Percentiles rank a stretch among this genome's conserved stretches.
These are phyloP conservation scores for Sciurus niger DNA, from an alignment of 2,113 vertebrate genomes.

Conservation along the genomic window DNA sequence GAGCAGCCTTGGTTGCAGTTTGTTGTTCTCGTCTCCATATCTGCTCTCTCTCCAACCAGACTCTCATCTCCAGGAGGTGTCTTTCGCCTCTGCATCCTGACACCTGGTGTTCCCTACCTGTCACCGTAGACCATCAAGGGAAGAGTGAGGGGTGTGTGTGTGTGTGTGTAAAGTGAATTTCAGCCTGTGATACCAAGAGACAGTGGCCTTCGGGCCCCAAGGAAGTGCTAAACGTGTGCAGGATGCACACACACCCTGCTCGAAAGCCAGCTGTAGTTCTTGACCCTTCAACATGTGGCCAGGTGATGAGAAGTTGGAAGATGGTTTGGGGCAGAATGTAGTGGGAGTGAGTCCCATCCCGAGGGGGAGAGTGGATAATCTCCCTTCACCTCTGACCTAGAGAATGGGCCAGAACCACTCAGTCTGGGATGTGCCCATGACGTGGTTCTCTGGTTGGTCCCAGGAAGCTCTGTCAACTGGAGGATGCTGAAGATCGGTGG, in stretches of 20 bases:
- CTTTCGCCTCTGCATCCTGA: background rate
- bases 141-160: too few relatives aligned
- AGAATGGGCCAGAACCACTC: background rate
- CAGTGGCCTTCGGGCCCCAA: background rate
- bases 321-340: background rate
- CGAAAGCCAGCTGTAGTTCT: too few relatives aligned
- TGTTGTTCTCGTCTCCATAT: background rate
- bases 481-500: background rate
- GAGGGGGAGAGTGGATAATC: rapidly evolving
- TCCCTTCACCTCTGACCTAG: background rate
- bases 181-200: background rate
- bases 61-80: too few relatives aligned
- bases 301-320: background rate
- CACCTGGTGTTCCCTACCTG: too few relatives aligned
- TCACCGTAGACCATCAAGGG: too few relatives aligned
- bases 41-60: background rate
- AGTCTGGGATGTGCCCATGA: background rate
- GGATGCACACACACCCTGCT: rapidly evolving
- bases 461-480: background rate
- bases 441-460: background rate
- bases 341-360: background rate
- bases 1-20: rapidly evolving
- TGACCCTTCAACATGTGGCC: rapidly evolving
- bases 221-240: background rate
- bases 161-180: background rate